A percentile compares a stretch with the other conserved stretches of the same genome.
These are phyloP conservation scores for Laticauda laticaudata DNA, from an alignment of 2,113 vertebrate genomes.

Conservation along the genomic window DNA sequence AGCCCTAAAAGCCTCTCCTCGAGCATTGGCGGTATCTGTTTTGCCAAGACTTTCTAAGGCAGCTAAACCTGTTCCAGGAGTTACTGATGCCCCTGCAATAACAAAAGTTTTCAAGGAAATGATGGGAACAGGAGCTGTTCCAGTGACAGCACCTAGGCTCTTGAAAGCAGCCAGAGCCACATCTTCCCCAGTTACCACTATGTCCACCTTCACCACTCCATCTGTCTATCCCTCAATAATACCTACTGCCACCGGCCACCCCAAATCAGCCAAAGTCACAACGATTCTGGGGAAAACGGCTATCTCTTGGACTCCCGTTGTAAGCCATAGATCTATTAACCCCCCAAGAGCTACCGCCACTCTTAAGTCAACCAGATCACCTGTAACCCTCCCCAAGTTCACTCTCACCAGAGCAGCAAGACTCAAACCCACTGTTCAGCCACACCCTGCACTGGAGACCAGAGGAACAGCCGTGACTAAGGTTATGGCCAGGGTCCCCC, in stretches of 20 bases:
- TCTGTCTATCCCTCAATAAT: not conserved
- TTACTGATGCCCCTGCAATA: not conserved
- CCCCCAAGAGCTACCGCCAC: not conserved
- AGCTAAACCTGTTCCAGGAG: constrained; percentile 10
- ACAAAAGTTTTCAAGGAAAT: not conserved
- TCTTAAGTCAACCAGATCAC: not conserved
- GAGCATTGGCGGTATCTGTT: not conserved
- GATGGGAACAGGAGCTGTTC: not conserved
- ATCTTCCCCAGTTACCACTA: not conserved
- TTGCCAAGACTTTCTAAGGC: constrained; percentile 30
- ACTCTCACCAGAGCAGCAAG: constrained; percentile 5
- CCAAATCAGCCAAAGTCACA: not conserved
- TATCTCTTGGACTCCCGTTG: not conserved
- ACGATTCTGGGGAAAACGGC: not conserved
- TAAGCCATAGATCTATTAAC: not conserved
- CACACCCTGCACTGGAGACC: not conserved
- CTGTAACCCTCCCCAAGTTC: not conserved
- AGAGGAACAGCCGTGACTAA: not conserved
- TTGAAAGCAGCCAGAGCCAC: not conserved
- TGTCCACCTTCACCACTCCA: not conserved
- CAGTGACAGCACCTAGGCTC: not conserved
- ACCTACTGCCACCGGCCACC: not conserved
- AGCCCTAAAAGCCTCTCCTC: not conserved
- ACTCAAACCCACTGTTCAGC: not conserved
- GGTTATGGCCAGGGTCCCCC: not conserved